phyloP scores from a whole-genome alignment of 1,140 invertebrate species.

The Trichonephila clavata region DNA sequence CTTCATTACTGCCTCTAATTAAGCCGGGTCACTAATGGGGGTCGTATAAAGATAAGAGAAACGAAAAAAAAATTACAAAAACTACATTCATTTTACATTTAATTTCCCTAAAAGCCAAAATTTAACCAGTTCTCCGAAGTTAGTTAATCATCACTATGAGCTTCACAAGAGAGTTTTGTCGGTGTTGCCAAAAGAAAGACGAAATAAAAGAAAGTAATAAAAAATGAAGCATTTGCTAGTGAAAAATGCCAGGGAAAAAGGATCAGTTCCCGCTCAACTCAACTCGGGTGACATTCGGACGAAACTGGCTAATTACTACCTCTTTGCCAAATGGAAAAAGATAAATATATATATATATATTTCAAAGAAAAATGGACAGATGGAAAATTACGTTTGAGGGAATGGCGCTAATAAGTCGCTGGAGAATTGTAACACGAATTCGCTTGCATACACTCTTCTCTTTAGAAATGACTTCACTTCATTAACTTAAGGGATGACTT shows the following conservation, averaged over 20 bases:
- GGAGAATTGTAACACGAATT: not conserved
- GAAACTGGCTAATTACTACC: not conserved
- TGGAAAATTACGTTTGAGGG: not conserved
- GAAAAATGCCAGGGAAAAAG: not conserved
- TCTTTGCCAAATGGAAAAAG: not conserved
- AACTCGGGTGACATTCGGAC: not conserved
- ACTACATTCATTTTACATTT: conserved; percentile 16
- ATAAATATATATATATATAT: not conserved
- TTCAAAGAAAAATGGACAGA: conserved; percentile 16
- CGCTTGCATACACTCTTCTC: not conserved
- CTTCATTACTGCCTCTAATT: not conserved
- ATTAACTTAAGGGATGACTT: not conserved
- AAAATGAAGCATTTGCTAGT: not conserved
- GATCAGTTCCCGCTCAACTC: not conserved
- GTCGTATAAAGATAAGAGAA: not conserved
- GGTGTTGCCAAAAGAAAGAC: not conserved
- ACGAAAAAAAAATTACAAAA: not conserved
- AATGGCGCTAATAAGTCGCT: not conserved
- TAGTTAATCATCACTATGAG: conserved; percentile 8
- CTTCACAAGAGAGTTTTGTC: not conserved
- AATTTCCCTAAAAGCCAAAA: conserved; percentile 30
- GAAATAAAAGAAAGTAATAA: not conserved
- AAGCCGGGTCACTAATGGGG: not conserved
- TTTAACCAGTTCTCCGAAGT: not conserved
- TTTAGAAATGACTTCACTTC: not conserved